Evolutionary conservation across 1,140 invertebrate genomes (phyloP), one percentile per base, ranked within the genome.

Genomic region (Melitaea cinxia): DNA sequence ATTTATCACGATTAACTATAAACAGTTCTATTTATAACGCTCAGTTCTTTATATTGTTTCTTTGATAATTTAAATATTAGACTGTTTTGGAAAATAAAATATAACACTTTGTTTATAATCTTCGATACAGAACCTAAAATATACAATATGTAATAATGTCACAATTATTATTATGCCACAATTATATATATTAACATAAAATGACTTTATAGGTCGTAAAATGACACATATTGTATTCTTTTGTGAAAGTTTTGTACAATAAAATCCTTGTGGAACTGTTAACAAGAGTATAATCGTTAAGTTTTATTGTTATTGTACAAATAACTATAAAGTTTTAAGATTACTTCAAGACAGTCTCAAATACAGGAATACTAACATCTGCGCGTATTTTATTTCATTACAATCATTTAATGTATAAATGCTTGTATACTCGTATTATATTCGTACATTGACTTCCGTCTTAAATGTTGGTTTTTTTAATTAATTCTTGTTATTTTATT

Each of bases 251-350:
- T 47, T 47, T 17, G 19, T 47, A 47, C 42, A 47, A 23, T 47
- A 47, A 47, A 47, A 47, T 47, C 42, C 42, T 47, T 23, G 42
- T 21, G 42, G 21, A 47, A 54, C 26, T 35, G 35, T 54, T 54
- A 33, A 35, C 33, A 21, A 35, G 26, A 35, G 19, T 19, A 54
- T 54, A 54, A 54, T 33, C 52, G 33, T 54, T 52, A 52, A 52
- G 49, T 52, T 54, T 54, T 15, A 33, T 15, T 54, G 49, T 54
- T 54, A 54, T 54, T 30, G 52, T 54, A 35, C 52, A 33, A 54
- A 33, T 54, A 57, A 57, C 19, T 7, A 47, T 47, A 47, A 23
- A 23, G 42, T 47, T 12, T 47, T 23, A 47, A 47, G 42, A 47
- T 47, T 47, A 47, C 10, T 23, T 47, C 9, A 47, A 21, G 42